A percentile compares a stretch with the other conserved stretches of the same genome.
phyloP scores from a whole-genome alignment of 1,140 invertebrate species.

The Platorchestia sp. region DNA sequence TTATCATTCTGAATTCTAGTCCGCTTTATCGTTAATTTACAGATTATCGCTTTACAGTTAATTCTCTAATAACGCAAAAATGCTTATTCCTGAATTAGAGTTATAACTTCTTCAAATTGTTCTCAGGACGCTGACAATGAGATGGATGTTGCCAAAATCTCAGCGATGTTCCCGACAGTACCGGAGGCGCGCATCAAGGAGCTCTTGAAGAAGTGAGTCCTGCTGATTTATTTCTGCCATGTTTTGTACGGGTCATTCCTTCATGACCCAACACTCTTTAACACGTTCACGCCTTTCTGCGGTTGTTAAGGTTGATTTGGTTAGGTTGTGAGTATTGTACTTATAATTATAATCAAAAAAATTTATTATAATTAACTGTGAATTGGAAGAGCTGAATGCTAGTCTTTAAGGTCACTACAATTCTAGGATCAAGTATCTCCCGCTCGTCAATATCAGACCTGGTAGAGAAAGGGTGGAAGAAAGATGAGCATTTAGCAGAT shows the following conservation, averaged over 20 bases:
- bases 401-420: too few relatives aligned
- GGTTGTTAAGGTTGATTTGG: too few relatives aligned
- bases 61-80: too few relatives aligned
- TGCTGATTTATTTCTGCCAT: conserved; percentile 70
- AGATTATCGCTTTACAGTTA: not conserved
- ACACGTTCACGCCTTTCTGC: too few relatives aligned
- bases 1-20: not conserved
- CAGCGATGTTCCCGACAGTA: conserved; percentile 92
- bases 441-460: too few relatives aligned
- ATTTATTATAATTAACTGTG: too few relatives aligned
- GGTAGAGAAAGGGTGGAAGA: too few relatives aligned
- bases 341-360: too few relatives aligned
- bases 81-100: not conserved
- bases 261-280: not conserved
- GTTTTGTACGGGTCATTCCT: not conserved
- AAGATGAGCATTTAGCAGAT: not conserved
- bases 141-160: conserved; percentile 76
- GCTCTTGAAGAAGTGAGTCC: conserved; percentile 84
- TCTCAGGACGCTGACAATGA: conserved; percentile 25
- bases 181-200: conserved; percentile 88
- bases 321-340: too few relatives aligned
- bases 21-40: not conserved
- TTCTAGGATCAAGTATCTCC: too few relatives aligned
- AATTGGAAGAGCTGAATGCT: too few relatives aligned
- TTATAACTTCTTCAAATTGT: not conserved